Evolutionary conservation across 1,140 invertebrate genomes (phyloP), one percentile per base, ranked within the genome.

Genomic region (Brachionus manjavacas): DNA sequence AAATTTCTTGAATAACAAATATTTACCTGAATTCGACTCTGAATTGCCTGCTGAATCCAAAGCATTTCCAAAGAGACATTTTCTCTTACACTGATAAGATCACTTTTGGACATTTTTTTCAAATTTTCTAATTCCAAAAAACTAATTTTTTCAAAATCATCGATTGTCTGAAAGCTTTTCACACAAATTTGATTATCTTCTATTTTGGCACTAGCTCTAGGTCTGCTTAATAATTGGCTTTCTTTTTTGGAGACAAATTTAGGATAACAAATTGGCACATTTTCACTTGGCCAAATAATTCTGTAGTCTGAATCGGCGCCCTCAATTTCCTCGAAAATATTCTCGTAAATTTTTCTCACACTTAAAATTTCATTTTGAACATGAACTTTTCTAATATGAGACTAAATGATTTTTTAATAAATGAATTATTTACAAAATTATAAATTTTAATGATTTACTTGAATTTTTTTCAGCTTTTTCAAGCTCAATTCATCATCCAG

Each of bases 11-110:
- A 11, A 25, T 9, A 28, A 76, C 7, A 49, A 76, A 7, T 46
- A 39, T 46, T 55, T 80, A 80, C 76, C 20, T 81, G 79, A 60
- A 81, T 46, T 20, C 79, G 14, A 68, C 79, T 81, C 14, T 81
- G 79, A n/a, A 81, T 68, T 39, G 79, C 79, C 35, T 81, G 79
- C 25, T 81, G 52, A 39, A 81, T 81, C 79, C 79, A 81, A 28
- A 81, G 31, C 64, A 81, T 43, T 43, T 81, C 79, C 28, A 81
- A 35, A 16, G 79, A 81, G 16, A 81, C 52, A 41, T 39, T 81
- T 25, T 81, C 79, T 39, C 79, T 39, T 2, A 81, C 79, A 39
- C 49, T 43, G 1, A 81, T 68, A 8, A 81, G 20, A 64, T 81
- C 79, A n/a, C 23, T 41, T 23, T 81, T 81, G 12, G 52, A 64